Evolutionary conservation across 2,113 vertebrate species (phyloP).

Genomic region (Chiloscyllium plagiosum): DNA sequence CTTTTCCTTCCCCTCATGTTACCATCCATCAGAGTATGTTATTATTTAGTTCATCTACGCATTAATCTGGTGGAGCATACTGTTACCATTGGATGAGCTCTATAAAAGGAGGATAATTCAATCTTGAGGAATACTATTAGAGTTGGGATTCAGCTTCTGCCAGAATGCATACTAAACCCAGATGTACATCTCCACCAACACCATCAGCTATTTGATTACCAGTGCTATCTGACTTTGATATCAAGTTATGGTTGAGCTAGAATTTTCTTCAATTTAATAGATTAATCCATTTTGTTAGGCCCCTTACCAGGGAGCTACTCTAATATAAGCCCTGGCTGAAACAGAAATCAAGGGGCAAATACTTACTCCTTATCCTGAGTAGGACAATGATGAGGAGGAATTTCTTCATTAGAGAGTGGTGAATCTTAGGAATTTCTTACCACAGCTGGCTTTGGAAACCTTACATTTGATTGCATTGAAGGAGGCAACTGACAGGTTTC

Average conservation of each 20-base stretch:
- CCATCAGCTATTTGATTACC: background rate
- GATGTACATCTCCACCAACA: background rate
- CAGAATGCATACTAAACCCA: background rate
- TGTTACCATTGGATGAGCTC: background rate
- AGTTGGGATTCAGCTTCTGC: background rate
- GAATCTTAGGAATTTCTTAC: no score
- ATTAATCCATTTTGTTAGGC: no score
- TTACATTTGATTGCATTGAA: no score
- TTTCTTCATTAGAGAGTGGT: no score
- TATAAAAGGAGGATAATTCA: background rate
- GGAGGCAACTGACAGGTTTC: no score
- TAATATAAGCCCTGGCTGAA: background rate
- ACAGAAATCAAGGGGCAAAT: background rate
- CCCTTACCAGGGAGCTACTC: background rate
- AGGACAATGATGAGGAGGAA: no score
- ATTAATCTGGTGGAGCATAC: background rate
- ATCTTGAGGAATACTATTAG: no score
- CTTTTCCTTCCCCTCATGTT: background rate
- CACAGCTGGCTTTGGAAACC: no score
- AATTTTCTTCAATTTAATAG: background rate
- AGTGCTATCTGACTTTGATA: background rate
- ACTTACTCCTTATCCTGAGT: no score
- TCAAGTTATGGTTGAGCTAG: background rate
- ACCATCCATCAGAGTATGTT: background rate
- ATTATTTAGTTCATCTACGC: background rate